Conservation (phyloP, 2,797 vertebrate species). For the Pseudocheirus occidentalis region DNA sequence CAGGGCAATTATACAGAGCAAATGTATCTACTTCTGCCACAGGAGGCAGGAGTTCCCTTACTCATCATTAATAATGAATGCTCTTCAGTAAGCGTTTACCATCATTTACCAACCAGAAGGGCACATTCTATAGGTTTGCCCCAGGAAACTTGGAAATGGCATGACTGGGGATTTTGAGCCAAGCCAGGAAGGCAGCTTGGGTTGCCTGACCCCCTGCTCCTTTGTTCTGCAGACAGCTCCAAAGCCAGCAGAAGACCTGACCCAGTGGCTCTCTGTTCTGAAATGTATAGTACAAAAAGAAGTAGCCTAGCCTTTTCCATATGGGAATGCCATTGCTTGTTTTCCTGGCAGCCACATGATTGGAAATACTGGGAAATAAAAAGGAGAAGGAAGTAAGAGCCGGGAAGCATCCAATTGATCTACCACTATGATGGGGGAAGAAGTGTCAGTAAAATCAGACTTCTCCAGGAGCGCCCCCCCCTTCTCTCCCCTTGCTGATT, state of each 20-base stretch:
- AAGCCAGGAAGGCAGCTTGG: background rate
- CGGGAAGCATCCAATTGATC: conserved; percentile 80
- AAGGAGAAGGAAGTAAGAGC: conserved; percentile 70
- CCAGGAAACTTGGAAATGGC: conserved; percentile 46
- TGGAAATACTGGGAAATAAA: conserved; percentile 77
- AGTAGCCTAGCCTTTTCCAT: conserved; percentile 57
- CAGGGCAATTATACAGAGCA: conserved; percentile 83
- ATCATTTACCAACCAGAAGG: conserved; percentile 78
- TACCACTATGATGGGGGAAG: conserved; percentile 26
- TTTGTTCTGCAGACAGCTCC: conserved; percentile 49
- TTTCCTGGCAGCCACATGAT: conserved; percentile 78
- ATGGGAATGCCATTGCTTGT: conserved; percentile 63
- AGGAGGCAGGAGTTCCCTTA: conserved; percentile 82
- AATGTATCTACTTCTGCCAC: conserved; percentile 80
- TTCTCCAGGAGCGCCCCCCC: background rate
- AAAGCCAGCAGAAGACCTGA: conserved; percentile 44
- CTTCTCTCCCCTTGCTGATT: background rate
- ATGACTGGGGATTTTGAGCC: background rate
- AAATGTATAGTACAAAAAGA: conserved; percentile 55
- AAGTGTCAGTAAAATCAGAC: conserved; percentile 45
- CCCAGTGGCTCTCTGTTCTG: conserved; percentile 52
- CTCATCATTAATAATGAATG: conserved; percentile 80
- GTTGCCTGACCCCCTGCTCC: background rate
- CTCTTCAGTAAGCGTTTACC: conserved; percentile 77
- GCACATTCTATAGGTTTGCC: conserved; percentile 62